Evolutionary conservation across 2,888 invertebrate genomes (phyloP).

Genomic region (Macrosiphum euphorbiae): DNA sequence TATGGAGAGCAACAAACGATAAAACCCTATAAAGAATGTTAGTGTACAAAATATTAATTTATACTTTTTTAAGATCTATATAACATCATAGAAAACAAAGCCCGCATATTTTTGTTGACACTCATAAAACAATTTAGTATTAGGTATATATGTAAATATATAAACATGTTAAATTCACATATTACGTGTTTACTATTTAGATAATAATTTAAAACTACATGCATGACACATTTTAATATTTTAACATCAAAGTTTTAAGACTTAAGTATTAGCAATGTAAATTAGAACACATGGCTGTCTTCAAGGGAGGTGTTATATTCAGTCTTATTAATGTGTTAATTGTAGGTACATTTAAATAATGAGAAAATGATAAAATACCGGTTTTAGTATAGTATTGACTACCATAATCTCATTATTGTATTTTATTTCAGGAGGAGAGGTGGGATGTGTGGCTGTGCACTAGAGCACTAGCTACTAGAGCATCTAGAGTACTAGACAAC

Average conservation of each 20-base stretch:
- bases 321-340: neutral
- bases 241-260: neutral
- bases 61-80: neutral
- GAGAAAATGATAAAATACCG: too few species aligned
- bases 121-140: neutral
- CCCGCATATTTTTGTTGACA: neutral
- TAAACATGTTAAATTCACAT: neutral
- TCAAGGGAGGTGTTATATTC: neutral
- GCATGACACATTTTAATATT: neutral
- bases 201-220: neutral
- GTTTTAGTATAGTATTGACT: too few species aligned
- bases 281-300: neutral
- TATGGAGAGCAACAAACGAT: neutral
- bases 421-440: too few species aligned
- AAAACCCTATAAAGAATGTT: neutral
- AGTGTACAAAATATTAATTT: neutral
- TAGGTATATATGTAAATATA: neutral
- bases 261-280: neutral
- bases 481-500: too few species aligned
- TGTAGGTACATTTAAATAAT: neutral
- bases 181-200: neutral
- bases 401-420: too few species aligned
- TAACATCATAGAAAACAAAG: neutral
- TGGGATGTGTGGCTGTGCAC: too few species aligned
- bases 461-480: too few species aligned